Conservation (phyloP, 53 echinoderm and acorn worm species). For the Arbacia lixula region DNA sequence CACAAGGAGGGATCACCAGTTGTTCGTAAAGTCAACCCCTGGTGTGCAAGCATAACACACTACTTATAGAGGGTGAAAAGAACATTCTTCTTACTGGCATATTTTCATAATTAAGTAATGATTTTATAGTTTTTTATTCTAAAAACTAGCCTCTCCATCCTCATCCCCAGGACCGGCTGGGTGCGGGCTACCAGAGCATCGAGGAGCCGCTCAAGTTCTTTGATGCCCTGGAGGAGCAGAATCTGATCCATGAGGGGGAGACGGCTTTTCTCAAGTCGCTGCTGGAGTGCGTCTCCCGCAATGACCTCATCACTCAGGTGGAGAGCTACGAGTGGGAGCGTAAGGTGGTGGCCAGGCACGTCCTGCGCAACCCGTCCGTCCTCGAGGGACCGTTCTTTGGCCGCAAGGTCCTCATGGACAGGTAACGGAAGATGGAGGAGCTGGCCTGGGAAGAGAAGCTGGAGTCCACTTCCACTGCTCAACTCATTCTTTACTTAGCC, state of each 20-base stretch:
- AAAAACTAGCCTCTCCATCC: too few relatives aligned
- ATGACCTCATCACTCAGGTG: constrained; percentile 71
- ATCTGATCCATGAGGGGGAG: constrained; percentile 79
- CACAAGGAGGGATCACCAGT: too few relatives aligned
- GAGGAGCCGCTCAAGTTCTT: constrained; percentile 72
- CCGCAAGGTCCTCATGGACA: constrained; percentile 58
- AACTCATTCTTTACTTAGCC: too few relatives aligned
- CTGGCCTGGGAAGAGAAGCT: too few relatives aligned
- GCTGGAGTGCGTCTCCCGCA: constrained; percentile 53
- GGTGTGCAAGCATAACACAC: too few relatives aligned
- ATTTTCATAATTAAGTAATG: too few relatives aligned
- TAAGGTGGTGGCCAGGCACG: constrained; percentile 64
- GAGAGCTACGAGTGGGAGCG: constrained; percentile 77
- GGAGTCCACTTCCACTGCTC: too few relatives aligned
- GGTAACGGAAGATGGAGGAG: constrained; percentile 24
- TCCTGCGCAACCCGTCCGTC: constrained; percentile 54
- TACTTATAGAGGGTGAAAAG: too few relatives aligned
- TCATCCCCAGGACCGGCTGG: constrained; percentile 47
- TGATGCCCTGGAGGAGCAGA: constrained; percentile 72
- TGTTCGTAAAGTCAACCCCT: too few relatives aligned
- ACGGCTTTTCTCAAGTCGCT: constrained; percentile 67
- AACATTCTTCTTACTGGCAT: too few relatives aligned
- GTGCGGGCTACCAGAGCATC: constrained; percentile 59
- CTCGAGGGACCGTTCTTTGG: constrained; percentile 80
- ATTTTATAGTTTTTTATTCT: too few relatives aligned